Base-by-base conservation (phyloP, 2,113 vertebrate species). In the Mesoclemmys tuberculata region DNA sequence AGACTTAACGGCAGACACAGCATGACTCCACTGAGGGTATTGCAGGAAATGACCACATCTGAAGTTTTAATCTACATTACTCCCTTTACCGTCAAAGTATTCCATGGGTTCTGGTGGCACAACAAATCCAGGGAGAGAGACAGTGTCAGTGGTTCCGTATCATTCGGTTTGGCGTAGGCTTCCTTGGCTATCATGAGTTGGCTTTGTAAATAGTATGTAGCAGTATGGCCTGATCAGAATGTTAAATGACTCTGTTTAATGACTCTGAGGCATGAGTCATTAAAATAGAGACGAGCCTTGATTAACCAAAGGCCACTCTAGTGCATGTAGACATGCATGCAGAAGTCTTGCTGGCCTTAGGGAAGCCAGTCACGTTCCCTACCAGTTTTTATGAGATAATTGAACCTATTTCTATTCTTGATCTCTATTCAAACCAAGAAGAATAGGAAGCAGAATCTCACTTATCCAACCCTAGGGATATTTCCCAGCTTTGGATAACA, bases 161-260 rank as follows among this genome's bases (percentile, higher is more conserved):
- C 58, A 2, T 22, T 81, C 31, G 56, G 24, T 81, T 94, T 79
- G 82, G 82, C 31, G 85, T 56, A 64, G 6, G 26, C 41, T 61
- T 85, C 89, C 5, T 90, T 87, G 38, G 74, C 71, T 90, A 41
- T 79, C 61, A 55, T 27, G 88, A 51, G 3, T 79, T 55, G 91
- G 5, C 74, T 41, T 94, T 10, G 14, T 83, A 71, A 90, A 49
- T 46, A 77, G 10, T 51, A 12, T 44, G 75, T 64, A 19, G 75
- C 80, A 35, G 92, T 22, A 92, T 93, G 55, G 13, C 3, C 21
- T 52, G 52, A 49, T 16, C 46, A 74, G 12, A 14, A 51, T 75
- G 18, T 82, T 92, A 81, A 81, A 48, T 88, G 79, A 89, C n/a
- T n/a, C n/a, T n/a, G n/a, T n/a, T n/a, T n/a, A n/a, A n/a, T n/a